Percentiles rank a stretch among this genome's conserved stretches.
phyloP scores from a whole-genome alignment of 2,797 vertebrate species.

The Tangara arthus region DNA sequence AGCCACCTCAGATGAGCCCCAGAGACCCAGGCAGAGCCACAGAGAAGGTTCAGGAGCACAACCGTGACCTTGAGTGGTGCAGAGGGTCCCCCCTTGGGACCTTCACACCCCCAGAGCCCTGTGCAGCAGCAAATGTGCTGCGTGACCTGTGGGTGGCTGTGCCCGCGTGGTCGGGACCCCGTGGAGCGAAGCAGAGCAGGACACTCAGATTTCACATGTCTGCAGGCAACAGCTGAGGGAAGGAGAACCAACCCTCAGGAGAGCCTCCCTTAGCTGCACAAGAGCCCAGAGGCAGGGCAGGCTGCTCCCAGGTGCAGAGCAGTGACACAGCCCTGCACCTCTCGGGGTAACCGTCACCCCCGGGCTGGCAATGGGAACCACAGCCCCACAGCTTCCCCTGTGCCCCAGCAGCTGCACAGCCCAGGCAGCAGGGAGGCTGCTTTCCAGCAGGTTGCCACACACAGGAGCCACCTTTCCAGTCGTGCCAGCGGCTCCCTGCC shows the following conservation, averaged over 20 bases:
- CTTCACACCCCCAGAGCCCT: neutral
- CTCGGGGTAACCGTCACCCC: rapidly evolving
- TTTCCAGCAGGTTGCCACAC: neutral
- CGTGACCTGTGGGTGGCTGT: rapidly evolving
- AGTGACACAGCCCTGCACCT: neutral
- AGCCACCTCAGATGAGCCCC: neutral
- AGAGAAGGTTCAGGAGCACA: neutral
- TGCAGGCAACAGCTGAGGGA: neutral
- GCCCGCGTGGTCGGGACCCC: rapidly evolving
- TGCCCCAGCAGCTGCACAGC: neutral
- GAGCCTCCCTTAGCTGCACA: neutral
- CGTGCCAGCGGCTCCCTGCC: neutral
- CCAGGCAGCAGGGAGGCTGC: neutral
- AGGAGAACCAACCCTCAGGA: neutral
- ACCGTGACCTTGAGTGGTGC: rapidly evolving
- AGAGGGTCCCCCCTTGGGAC: neutral
- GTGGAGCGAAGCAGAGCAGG: rapidly evolving
- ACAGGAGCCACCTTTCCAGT: slow-evolving; percentile 32
- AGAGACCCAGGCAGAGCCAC: neutral
- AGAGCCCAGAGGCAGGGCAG: neutral
- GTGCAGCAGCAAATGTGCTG: neutral
- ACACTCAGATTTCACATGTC: neutral
- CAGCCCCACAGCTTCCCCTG: neutral
- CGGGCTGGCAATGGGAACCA: rapidly evolving
- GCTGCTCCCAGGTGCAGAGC: neutral